A percentile compares a stretch with the other conserved stretches of the same genome.
Conservation (phyloP, 2,888 invertebrate species). For the Itoplectis maculator region DNA sequence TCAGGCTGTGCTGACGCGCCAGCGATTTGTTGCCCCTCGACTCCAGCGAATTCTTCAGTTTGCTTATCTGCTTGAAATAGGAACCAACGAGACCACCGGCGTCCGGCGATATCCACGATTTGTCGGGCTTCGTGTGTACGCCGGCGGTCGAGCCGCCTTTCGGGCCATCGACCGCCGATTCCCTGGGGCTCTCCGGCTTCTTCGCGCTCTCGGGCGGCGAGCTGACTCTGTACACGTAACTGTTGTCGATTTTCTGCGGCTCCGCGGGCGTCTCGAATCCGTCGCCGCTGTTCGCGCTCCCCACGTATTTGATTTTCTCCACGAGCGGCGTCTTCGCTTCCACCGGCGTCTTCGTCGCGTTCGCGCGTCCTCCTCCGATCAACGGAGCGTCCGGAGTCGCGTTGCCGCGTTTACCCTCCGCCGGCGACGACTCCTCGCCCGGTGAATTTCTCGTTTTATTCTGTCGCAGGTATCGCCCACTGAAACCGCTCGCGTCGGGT, state of each 20-base stretch:
- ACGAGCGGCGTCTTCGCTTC: conserved; percentile 58
- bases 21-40: conserved; percentile 73
- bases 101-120: conserved; percentile 76
- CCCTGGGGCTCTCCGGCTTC: conserved; percentile 67
- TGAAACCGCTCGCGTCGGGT: conserved; percentile 74
- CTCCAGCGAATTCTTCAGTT: conserved; percentile 76
- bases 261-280: conserved; percentile 72
- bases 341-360: conserved; percentile 41
- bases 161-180: conserved; percentile 62
- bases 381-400: conserved; percentile 34
- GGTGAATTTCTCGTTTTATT: conserved; percentile 68
- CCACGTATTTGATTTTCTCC: conserved; percentile 80
- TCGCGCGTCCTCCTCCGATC: conserved; percentile 33
- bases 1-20: conserved; percentile 70
- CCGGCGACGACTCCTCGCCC: conserved; percentile 23
- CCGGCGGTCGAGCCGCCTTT: conserved; percentile 15
- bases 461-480: conserved; percentile 74
- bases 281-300: conserved; percentile 70
- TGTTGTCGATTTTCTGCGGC: conserved; percentile 74
- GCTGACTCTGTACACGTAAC: conserved; percentile 76
- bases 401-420: conserved; percentile 45
- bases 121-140: conserved; percentile 70
- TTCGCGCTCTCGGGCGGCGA: conserved; percentile 40
- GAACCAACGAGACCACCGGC: conserved; percentile 77
- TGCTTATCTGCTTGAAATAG: conserved; percentile 80